Percentiles rank a stretch among this genome's conserved stretches.
Evolutionary conservation across 2,113 vertebrate genomes (phyloP).

Genomic region (Galbula dea): DNA sequence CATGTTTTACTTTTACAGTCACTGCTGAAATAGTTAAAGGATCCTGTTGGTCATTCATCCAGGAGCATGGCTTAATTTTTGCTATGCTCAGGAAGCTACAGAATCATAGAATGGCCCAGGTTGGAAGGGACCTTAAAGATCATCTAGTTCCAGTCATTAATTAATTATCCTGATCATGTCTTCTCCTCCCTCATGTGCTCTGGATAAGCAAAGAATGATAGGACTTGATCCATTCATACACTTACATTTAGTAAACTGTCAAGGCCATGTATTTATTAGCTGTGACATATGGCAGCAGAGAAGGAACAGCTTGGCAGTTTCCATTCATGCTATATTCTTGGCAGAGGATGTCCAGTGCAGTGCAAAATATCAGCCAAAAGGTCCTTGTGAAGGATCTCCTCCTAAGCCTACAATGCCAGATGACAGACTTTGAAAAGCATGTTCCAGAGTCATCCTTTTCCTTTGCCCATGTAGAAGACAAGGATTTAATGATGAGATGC

Average conservation of each 20-base stretch:
- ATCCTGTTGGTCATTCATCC: neutral
- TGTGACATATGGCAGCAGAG: neutral
- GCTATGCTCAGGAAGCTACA: neutral
- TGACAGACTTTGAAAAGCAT: neutral
- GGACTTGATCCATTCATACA: neutral
- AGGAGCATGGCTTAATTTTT: neutral
- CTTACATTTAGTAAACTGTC: neutral
- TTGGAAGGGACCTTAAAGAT: too few species aligned
- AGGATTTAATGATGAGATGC: neutral
- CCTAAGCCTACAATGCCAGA: neutral
- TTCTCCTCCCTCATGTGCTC: neutral
- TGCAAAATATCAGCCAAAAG: neutral
- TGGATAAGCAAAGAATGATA: neutral
- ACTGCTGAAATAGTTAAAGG: neutral
- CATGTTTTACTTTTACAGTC: neutral
- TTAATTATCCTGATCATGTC: neutral
- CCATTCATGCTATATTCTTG: neutral
- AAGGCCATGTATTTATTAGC: neutral
- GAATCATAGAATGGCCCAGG: too few species aligned
- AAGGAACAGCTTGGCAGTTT: conserved; percentile 13
- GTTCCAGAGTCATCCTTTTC: neutral
- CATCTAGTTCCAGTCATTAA: too few species aligned
- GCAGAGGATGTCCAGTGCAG: neutral
- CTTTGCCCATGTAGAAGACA: neutral
- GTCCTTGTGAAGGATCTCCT: neutral